phyloP scores from a whole-genome alignment of 2,113 vertebrate genomes.

The Pongo pygmaeus region DNA sequence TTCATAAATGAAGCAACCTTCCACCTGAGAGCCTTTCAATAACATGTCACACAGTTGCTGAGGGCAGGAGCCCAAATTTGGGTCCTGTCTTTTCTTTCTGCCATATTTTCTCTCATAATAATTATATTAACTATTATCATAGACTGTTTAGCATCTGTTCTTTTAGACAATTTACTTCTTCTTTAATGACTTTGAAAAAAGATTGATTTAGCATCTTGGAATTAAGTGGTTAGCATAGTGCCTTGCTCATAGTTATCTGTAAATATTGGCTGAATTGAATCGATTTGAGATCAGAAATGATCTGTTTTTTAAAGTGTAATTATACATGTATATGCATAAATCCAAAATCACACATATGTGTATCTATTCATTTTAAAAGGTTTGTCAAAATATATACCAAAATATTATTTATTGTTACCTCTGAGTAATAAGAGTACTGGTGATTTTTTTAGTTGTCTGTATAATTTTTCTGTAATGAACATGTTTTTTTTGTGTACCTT shows the following conservation, averaged over 20 bases:
- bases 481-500: slow-evolving; percentile 18
- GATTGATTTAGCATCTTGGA: not conserved
- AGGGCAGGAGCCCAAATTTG: not conserved
- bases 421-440: slow-evolving; percentile 13
- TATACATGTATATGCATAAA: not conserved
- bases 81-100: not conserved
- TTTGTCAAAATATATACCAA: slow-evolving; percentile 37
- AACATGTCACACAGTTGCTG: not conserved
- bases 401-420: not conserved
- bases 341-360: not conserved
- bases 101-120: not conserved
- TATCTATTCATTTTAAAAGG: not conserved
- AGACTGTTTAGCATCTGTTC: not conserved
- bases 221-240: slow-evolving; percentile 13
- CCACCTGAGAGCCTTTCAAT: not conserved
- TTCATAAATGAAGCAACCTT: not conserved
- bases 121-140: not conserved
- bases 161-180: slow-evolving; percentile 27
- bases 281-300: slow-evolving; percentile 6
- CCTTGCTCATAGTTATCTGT: not conserved
- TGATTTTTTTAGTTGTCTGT: not conserved
- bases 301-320: not conserved
- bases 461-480: not conserved
- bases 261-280: slow-evolving; percentile 21
- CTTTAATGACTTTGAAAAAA: slow-evolving; percentile 49